These are phyloP conservation scores for Anaspis maculata DNA, from an alignment of 2,888 invertebrate species.

Conservation along the genomic window DNA sequence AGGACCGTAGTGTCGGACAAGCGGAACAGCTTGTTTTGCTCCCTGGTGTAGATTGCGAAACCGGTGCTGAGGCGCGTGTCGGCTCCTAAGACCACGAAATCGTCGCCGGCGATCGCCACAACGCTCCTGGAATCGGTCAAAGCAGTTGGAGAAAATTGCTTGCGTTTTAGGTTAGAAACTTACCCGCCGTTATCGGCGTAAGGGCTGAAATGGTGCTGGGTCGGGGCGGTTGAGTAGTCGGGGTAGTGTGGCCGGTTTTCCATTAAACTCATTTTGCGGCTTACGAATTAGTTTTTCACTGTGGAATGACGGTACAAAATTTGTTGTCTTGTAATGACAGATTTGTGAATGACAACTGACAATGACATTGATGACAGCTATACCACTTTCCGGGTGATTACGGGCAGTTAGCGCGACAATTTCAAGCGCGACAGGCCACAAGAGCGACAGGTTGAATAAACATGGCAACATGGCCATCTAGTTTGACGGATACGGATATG, in stretches of 20 bases:
- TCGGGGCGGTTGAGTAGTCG: constrained; percentile 33
- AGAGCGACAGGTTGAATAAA: no score
- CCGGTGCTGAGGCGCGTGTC: constrained; percentile 91
- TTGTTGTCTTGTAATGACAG: no score
- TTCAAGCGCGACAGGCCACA: no score
- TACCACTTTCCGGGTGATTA: no score
- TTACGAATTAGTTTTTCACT: no score
- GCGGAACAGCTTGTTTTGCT: constrained; percentile 80
- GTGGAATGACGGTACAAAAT: no score
- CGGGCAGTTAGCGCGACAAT: no score
- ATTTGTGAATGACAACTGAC: no score
- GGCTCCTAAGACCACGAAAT: constrained; percentile 90
- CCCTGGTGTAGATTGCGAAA: constrained; percentile 81
- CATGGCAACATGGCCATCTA: no score
- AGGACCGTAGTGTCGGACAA: constrained; percentile 77
- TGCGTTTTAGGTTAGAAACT: constrained; percentile 22
- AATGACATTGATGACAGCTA: no score
- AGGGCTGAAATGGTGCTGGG: constrained; percentile 52
- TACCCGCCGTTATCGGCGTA: constrained; percentile 76
- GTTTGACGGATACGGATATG: no score
- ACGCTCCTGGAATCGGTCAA: constrained; percentile 61
- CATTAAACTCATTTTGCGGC: no score
- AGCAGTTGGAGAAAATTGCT: constrained; percentile 6
- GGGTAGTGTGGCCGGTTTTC: constrained; percentile 26
- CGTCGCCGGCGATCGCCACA: constrained; percentile 91